Conservation (phyloP, 2,797 vertebrate genomes). For the Bovichtus variegatus region DNA sequence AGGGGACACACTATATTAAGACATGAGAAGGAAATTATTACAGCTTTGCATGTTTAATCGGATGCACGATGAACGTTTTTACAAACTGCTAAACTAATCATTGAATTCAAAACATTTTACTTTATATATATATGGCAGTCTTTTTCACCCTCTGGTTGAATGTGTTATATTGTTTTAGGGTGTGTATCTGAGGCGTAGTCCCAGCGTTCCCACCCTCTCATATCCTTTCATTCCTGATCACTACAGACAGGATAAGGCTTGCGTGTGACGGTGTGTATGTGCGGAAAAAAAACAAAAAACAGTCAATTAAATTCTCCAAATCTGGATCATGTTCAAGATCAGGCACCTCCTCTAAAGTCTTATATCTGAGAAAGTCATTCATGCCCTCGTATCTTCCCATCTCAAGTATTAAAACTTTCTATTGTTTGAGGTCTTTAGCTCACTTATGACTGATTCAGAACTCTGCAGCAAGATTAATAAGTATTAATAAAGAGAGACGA, state of each 20-base stretch:
- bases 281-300: background rate
- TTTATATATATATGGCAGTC: background rate
- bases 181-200: conserved; percentile 43
- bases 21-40: background rate
- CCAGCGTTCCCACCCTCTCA: conserved; percentile 33
- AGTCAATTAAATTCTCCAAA: background rate
- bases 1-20: background rate
- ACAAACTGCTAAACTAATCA: background rate
- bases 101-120: background rate
- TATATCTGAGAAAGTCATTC: background rate
- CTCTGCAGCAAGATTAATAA: background rate
- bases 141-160: background rate
- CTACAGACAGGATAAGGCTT: conserved; percentile 60
- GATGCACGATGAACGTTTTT: conserved; percentile 4
- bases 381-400: background rate
- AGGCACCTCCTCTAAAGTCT: background rate
- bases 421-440: background rate
- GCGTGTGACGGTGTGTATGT: background rate
- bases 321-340: background rate
- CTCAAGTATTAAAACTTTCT: background rate
- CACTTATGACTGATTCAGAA: background rate
- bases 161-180: conserved; percentile 29
- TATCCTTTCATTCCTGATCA: conserved; percentile 42
- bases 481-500: background rate
- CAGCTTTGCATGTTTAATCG: background rate